Percentiles rank a stretch among this genome's conserved stretches.
Conservation (phyloP, 2,888 invertebrate species). For the Calliphora vomitoria region DNA sequence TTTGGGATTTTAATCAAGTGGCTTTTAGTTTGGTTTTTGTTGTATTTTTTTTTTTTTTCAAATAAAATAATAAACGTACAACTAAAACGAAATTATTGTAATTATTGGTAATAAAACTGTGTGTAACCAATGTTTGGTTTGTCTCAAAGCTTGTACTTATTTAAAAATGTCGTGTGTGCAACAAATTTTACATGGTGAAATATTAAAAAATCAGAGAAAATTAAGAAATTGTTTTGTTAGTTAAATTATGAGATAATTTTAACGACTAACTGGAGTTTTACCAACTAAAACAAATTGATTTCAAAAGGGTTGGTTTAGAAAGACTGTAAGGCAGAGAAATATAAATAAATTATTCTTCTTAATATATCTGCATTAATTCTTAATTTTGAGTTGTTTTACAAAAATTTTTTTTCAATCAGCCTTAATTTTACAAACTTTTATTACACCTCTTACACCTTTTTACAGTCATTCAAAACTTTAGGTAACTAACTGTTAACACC, state of each 20-base stretch:
- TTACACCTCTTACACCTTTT: no score
- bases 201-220: no score
- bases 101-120: conserved; percentile 59
- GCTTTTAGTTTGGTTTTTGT: conserved; percentile 31
- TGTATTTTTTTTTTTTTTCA: neutral
- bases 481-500: no score
- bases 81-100: conserved; percentile 55
- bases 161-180: conserved; percentile 41
- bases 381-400: no score
- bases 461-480: no score
- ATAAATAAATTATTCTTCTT: no score
- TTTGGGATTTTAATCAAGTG: conserved; percentile 65
- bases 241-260: neutral
- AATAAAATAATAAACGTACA: neutral
- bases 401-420: no score
- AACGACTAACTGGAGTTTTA: neutral
- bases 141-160: neutral
- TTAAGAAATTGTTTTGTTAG: neutral
- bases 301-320: neutral
- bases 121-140: conserved; percentile 30
- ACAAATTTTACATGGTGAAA: neutral
- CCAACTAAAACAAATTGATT: neutral
- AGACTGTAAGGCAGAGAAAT: no score
- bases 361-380: no score
- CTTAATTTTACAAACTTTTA: no score